A percentile compares a stretch with the other conserved stretches of the same genome.
Conservation (phyloP, 30 jellyfish, hydroid and myxozoan species). For the Hydra vulgaris region DNA sequence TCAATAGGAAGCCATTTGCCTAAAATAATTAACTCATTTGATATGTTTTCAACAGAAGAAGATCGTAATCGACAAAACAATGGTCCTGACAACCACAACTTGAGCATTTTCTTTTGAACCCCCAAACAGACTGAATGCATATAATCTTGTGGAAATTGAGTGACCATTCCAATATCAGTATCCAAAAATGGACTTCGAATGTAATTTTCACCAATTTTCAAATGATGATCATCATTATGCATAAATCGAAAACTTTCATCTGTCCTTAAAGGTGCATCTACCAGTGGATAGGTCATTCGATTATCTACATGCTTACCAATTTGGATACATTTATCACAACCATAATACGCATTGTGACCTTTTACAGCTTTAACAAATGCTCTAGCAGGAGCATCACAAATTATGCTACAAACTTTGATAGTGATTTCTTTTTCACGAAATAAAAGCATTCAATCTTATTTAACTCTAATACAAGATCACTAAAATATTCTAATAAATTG, state of each 20-base stretch:
- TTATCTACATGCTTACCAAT: background rate
- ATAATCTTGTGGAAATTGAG: background rate
- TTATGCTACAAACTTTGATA: background rate
- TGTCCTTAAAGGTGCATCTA: background rate
- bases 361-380: background rate
- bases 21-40: background rate
- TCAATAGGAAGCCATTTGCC: background rate
- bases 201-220: background rate
- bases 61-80: background rate
- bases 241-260: background rate
- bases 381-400: background rate
- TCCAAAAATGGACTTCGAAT: background rate
- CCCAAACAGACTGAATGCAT: background rate
- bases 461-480: background rate
- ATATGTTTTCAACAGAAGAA: background rate
- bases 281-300: background rate
- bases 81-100: background rate
- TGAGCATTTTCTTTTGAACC: background rate
- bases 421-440: background rate
- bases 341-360: background rate
- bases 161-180: background rate
- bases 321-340: background rate
- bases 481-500: background rate
- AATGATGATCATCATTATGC: background rate
- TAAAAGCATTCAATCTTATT: background rate